A percentile compares a stretch with the other conserved stretches of the same genome.
Conservation (phyloP, 2,113 vertebrate genomes). For the Callopanchax toddi region DNA sequence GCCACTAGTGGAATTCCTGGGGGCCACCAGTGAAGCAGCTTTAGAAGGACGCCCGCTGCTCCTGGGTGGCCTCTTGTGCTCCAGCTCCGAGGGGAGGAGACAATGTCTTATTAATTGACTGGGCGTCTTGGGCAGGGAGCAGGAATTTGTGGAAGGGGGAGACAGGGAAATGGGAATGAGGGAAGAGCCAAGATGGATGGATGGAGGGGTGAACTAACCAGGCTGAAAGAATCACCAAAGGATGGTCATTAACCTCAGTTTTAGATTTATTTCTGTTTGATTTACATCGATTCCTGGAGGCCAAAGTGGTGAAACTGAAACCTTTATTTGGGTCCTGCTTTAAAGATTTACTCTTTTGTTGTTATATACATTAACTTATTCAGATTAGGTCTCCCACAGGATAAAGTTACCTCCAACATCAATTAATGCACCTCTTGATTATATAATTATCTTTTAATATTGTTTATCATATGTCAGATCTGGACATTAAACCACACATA, state of each 20-base stretch:
- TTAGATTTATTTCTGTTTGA: constrained; percentile 65
- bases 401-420: too few species aligned
- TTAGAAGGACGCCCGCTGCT: constrained; percentile 70
- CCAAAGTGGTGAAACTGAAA: not conserved
- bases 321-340: too few species aligned
- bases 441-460: too few species aligned
- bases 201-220: constrained; percentile 12
- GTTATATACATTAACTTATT: too few species aligned
- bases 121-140: constrained; percentile 78
- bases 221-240: constrained; percentile 29
- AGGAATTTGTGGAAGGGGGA: constrained; percentile 74
- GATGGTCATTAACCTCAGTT: constrained; percentile 41
- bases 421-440: too few species aligned
- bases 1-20: constrained; percentile 77
- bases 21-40: constrained; percentile 84
- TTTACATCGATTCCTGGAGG: constrained; percentile 34
- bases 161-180: constrained; percentile 35
- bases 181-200: constrained; percentile 27
- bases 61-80: constrained; percentile 83
- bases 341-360: too few species aligned
- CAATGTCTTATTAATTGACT: constrained; percentile 89
- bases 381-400: not conserved
- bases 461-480: too few species aligned
- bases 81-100: constrained; percentile 78
- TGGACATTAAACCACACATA: too few species aligned